Base-by-base conservation (phyloP, 2,888 invertebrate species). In the Augochlorella aurata region DNA sequence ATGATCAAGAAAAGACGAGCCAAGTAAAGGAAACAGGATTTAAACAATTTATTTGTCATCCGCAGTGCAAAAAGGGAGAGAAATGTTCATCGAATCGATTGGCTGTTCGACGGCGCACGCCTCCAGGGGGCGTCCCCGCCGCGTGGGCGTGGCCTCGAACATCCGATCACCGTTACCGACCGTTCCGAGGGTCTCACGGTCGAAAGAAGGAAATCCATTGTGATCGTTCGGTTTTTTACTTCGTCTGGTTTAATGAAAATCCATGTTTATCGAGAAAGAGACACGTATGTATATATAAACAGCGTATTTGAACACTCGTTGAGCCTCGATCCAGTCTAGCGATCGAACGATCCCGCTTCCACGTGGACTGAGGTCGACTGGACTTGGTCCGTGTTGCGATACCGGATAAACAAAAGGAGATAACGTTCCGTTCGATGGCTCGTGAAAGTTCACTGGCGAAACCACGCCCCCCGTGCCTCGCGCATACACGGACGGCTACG, bases 201-300 rank as follows among this genome's bases (percentile, higher is more conserved):
- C 66, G 47, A 58, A 54, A 71, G 24, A 67, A 68, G 0, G 29
- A 81, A 61, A 44, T 45, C 45, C 8, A 44, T 45, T 45, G 44
- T 47, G 70, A 50, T 75, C 54, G 54, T 65, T 80, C 54, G 50
- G 74, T 79, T 78, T 81, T 79, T 78, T 70, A 81, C 73, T 82
- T 80, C 45, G 70, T 79, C 49, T 70, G 58, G 24, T 79, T 79
- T 75, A 82, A 80, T 82, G 79, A 80, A 80, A 79, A 82, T 52
- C 72, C 68, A 82, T 71, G 54, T 68, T 80, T 66, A 54, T 75
- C 68, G 75, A 69, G 82, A 81, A 78, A 78, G 72, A 61, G 75
- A 74, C 58, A 79, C 61, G 81, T 58, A 74, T 63, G 67, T 61
- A 45, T 72, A 72, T 79, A 79, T 69, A 81, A 81, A 81, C 66